phyloP scores from a whole-genome alignment of 2,888 invertebrate species.

The Carterocephalus palaemon region DNA sequence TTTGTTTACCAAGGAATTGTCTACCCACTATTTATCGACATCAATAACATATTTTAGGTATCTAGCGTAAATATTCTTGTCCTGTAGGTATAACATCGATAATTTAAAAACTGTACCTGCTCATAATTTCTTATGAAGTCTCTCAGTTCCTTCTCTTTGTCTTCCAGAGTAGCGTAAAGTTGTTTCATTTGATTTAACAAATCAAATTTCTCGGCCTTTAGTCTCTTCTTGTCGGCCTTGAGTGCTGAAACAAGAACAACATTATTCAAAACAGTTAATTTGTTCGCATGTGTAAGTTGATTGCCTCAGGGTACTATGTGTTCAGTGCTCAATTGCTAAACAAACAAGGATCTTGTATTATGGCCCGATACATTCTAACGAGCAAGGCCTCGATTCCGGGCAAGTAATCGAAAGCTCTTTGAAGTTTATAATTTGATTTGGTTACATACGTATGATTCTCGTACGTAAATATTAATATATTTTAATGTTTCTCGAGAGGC shows the following conservation, averaged over 20 bases:
- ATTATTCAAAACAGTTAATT: slow-evolving; percentile 19
- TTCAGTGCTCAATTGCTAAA: slow-evolving; percentile 10
- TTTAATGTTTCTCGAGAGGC: background rate
- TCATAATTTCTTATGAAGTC: slow-evolving; percentile 97
- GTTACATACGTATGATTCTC: background rate
- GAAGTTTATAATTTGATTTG: slow-evolving; percentile 8
- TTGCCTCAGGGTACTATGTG: background rate
- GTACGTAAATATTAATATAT: background rate
- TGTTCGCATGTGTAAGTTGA: slow-evolving; percentile 10
- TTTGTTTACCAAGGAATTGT: no score
- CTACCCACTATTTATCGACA: no score
- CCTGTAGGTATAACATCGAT: background rate
- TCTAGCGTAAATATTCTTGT: background rate
- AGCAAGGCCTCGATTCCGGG: slow-evolving; percentile 11
- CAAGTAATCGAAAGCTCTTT: slow-evolving; percentile 32
- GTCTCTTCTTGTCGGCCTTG: slow-evolving; percentile 92
- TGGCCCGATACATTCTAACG: background rate
- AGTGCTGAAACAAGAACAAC: slow-evolving; percentile 78
- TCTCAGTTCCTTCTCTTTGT: slow-evolving; percentile 94
- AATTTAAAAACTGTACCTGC: slow-evolving; percentile 77
- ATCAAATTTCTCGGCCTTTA: slow-evolving; percentile 96
- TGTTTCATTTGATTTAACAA: slow-evolving; percentile 96
- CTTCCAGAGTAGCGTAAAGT: slow-evolving; percentile 94
- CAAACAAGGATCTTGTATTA: slow-evolving; percentile 11
- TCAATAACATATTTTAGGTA: no score